Percentiles rank a stretch among this genome's conserved stretches.
phyloP scores from a whole-genome alignment of 2,888 invertebrate genomes.

The Mylabris sibirica region DNA sequence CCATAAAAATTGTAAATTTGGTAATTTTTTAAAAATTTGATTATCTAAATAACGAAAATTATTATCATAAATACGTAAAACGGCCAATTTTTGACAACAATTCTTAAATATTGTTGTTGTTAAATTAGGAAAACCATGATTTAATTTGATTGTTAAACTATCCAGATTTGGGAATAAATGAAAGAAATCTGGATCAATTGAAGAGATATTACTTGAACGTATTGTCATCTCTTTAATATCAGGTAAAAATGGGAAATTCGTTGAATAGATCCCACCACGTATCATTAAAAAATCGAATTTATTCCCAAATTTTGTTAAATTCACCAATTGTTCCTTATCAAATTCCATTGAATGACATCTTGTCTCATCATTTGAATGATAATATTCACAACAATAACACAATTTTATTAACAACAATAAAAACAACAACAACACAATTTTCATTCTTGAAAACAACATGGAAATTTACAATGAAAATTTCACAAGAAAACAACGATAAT shows the following conservation, averaged over 20 bases:
- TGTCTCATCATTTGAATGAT: conserved; percentile 24
- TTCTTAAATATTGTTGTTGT: conserved; percentile 25
- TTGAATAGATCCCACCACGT: conserved; percentile 25
- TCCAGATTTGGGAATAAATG: conserved; percentile 31
- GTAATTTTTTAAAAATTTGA: conserved; percentile 21
- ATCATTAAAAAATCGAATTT: conserved; percentile 31
- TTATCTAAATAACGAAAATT: conserved; percentile 30
- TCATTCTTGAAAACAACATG: neutral
- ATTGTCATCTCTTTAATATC: conserved; percentile 30
- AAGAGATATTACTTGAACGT: conserved; percentile 29
- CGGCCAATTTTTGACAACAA: conserved; percentile 30
- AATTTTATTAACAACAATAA: neutral
- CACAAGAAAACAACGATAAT: too few species aligned
- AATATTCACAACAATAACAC: conserved; percentile 27
- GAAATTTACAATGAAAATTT: too few species aligned
- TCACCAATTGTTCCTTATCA: conserved; percentile 25
- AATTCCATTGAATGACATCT: conserved; percentile 28
- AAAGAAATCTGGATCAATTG: conserved; percentile 29
- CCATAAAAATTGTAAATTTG: conserved; percentile 31
- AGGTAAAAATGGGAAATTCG: conserved; percentile 25
- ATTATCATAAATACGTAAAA: conserved; percentile 30
- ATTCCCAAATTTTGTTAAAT: conserved; percentile 28
- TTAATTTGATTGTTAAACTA: conserved; percentile 31
- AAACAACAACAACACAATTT: neutral
- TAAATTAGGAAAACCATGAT: conserved; percentile 36